Base-by-base conservation (phyloP, 2,113 vertebrate genomes). In the Hyperopisus bebe region DNA sequence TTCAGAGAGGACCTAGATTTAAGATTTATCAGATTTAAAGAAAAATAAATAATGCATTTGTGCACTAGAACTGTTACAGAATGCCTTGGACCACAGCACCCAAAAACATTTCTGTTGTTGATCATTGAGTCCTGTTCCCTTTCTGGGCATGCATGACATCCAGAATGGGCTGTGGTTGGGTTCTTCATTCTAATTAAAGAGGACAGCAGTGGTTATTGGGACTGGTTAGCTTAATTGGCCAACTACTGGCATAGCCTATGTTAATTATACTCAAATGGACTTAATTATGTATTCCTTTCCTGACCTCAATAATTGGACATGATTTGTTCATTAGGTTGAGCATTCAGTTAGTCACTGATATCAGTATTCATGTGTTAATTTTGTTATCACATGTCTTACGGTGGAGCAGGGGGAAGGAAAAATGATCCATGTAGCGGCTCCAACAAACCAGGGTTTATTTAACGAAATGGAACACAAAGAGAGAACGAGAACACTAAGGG, bases 271-370 rank as follows among this genome's bases (percentile, higher is more conserved):
- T 55, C 19, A 13, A 50, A 21, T 55, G 0, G 48, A 83, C 74
- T 82, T 83, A 89, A 89, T 55, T 83, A 74, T 50, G 39, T 31
- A 51, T 31, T 89, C 31, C 31, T 82, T 55, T 82, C 13, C 31
- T 31, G 47, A 35, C 27, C 21, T 89, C 44, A 89, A 19, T 35
- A 77, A 77, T 89, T 5, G 50, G 74, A 82, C 77, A 27, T 8
- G 24, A 82, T 83, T 21, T 9, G 48, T 82, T 89, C 27, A 11
- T 42, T 89, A 44, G 4, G 24, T 55, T 89, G 74, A 55, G 77
- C 24, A 83, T 89, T 55, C 21, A 83, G 70, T 84, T 21, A 47
- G 17, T 19, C 39, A 21, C 19, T 84, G 42, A 84, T n/a, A 84
- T 46, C 24, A 84, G 21, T 47, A 46, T 47, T 46, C 80, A 44